A percentile compares a stretch with the other conserved stretches of the same genome.
These are phyloP conservation scores for Theristicus caerulescens DNA, from an alignment of 2,113 vertebrate species.

Conservation along the genomic window DNA sequence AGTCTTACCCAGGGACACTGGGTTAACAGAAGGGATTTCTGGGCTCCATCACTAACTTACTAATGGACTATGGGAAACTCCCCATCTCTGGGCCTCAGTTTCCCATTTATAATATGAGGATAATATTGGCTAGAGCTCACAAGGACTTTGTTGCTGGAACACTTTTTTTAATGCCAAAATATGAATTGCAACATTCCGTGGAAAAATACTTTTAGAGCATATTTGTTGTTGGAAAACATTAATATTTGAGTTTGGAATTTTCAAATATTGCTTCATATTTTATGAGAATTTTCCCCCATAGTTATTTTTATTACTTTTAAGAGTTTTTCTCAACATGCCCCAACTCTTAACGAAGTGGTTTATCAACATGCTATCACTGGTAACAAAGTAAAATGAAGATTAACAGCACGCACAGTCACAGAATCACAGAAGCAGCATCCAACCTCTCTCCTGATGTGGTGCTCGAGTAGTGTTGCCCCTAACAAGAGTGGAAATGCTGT, in stretches of 20 bases:
- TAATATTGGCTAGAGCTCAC: background rate
- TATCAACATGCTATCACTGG: background rate
- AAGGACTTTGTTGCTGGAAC: background rate
- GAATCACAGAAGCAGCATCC: background rate
- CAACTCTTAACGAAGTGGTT: background rate
- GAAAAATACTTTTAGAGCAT: background rate
- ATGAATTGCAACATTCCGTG: background rate
- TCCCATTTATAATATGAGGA: background rate
- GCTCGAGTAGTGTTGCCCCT: background rate
- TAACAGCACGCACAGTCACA: background rate
- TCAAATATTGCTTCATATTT: background rate
- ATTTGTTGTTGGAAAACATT: constrained; percentile 1
- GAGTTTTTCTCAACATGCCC: background rate
- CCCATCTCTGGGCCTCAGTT: background rate
- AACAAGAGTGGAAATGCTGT: background rate
- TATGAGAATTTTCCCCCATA: background rate
- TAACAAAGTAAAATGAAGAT: background rate
- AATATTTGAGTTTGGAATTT: background rate
- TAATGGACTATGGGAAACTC: background rate
- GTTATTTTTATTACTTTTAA: background rate
- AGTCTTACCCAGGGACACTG: background rate
- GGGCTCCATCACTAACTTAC: background rate
- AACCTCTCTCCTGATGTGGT: background rate
- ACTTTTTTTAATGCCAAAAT: background rate
- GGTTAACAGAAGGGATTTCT: background rate